Evolutionary conservation across 2,113 vertebrate species (phyloP).

Genomic region (Ciconia boyciana): DNA sequence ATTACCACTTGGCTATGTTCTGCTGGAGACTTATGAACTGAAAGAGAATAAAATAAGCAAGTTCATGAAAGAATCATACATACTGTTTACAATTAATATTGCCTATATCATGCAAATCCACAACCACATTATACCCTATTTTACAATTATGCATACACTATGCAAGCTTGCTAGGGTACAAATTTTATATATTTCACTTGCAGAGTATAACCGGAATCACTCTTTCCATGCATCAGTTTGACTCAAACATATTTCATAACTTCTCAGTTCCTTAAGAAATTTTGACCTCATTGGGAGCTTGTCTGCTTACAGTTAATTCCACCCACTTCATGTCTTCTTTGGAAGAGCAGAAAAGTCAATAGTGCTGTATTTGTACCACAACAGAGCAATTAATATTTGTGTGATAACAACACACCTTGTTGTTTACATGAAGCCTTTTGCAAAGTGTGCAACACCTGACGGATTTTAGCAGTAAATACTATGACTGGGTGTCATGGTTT

Average conservation of each 20-base stretch:
- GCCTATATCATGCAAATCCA: neutral
- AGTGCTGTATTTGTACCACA: neutral
- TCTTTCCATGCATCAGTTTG: neutral
- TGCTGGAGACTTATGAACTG: neutral
- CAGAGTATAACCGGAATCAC: neutral
- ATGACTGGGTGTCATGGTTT: too few relatives aligned
- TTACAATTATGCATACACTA: neutral
- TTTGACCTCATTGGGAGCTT: neutral
- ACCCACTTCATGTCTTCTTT: neutral
- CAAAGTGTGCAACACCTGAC: neutral
- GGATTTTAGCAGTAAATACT: neutral
- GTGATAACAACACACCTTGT: neutral
- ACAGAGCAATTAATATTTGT: neutral
- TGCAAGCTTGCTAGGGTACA: neutral
- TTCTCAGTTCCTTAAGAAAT: neutral
- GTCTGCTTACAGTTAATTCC: neutral
- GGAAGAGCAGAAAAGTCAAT: neutral
- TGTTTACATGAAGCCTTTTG: neutral
- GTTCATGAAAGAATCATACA: neutral
- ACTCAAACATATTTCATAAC: neutral
- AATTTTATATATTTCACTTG: neutral
- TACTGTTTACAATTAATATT: neutral
- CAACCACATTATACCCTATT: accelerated
- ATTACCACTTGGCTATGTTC: neutral
- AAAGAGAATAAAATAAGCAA: neutral